A percentile compares a stretch with the other conserved stretches of the same genome.
These are phyloP conservation scores for Poicephalus meyeri DNA, from an alignment of 2,113 vertebrate species.

Conservation along the genomic window DNA sequence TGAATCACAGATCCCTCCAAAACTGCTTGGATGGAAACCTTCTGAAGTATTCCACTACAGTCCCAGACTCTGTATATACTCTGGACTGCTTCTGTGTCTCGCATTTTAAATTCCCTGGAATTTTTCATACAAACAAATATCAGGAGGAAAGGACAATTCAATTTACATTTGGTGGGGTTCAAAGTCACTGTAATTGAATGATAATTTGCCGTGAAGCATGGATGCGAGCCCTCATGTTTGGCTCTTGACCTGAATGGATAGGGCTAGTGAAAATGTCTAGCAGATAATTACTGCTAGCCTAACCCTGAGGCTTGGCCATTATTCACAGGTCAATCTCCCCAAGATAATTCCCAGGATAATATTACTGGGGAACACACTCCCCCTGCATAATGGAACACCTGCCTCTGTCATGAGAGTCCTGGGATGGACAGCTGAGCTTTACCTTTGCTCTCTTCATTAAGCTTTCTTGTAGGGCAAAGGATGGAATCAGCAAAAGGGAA, in stretches of 20 bases:
- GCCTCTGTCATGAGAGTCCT: neutral
- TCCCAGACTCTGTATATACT: neutral
- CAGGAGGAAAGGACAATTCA: constrained; percentile 8
- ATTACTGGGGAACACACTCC: constrained; percentile 54
- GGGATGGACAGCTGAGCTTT: neutral
- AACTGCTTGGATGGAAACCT: neutral
- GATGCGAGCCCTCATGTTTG: neutral
- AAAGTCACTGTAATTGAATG: constrained; percentile 38
- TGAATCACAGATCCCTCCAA: neutral
- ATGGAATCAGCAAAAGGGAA: neutral
- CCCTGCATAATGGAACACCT: constrained; percentile 57
- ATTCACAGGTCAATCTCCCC: constrained; percentile 79
- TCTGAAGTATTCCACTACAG: neutral
- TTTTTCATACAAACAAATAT: neutral
- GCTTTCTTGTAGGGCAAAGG: neutral
- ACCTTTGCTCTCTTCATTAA: neutral
- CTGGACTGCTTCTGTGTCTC: neutral
- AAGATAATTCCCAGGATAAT: constrained; percentile 75
- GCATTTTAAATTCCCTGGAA: neutral
- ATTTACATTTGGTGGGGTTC: constrained; percentile 16
- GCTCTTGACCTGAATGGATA: constrained; percentile 70
- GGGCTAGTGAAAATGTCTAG: constrained; percentile 69
- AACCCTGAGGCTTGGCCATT: constrained; percentile 77
- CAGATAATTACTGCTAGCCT: constrained; percentile 75
- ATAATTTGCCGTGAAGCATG: constrained; percentile 41